Base-by-base conservation (phyloP, 2,797 vertebrate genomes). In the Chrosomus eos region DNA sequence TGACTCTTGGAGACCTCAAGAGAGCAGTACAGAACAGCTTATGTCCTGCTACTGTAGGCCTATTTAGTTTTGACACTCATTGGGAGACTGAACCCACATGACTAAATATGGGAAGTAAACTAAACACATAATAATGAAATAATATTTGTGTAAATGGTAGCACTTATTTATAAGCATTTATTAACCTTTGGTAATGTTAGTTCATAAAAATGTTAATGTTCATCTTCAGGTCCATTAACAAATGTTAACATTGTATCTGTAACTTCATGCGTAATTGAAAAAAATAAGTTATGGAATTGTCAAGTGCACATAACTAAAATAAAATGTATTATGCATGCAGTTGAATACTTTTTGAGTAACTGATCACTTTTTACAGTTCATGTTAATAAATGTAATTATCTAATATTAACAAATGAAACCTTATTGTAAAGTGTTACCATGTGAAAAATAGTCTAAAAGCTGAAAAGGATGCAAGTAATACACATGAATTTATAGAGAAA, bases 11-110 rank as follows among this genome's bases (percentile, higher is more conserved):
- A 16, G 23, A 18, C 58, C 80, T 64, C 40, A 40, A 88, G 88
- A 38, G 83, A 82, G 87, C 85, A 67, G 18, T 58, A 82, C 3
- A 89, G 62, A 62, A 18, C 72, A 72, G 55, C 7, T 28, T 71
- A 14, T 33, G 45, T 23, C 16, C 26, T 72, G 0, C 9, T 21
- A 33, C 9, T 21, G 28, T 21, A 19, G 40, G 70, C 8, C 21
- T 58, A 10, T 55, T 3, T 48, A 33, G 28, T 23, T 53, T 53
- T 51, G 16, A 18, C 26, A 21, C 7, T 9, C 31, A 31, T 4
- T 16, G 45, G 14, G 43, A 45, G 43, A 16, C 4, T 73, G 43
- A 51, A 71, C 43, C 4, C n/a, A 72, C 23, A 74, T 33, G 48
- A 53, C 26, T 40, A 43, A 71, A 40, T 14, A 28, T 26, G 58